A percentile compares a stretch with the other conserved stretches of the same genome.
These are phyloP conservation scores for Chelonus formosanus DNA, from an alignment of 2,888 invertebrate species.

Conservation along the genomic window DNA sequence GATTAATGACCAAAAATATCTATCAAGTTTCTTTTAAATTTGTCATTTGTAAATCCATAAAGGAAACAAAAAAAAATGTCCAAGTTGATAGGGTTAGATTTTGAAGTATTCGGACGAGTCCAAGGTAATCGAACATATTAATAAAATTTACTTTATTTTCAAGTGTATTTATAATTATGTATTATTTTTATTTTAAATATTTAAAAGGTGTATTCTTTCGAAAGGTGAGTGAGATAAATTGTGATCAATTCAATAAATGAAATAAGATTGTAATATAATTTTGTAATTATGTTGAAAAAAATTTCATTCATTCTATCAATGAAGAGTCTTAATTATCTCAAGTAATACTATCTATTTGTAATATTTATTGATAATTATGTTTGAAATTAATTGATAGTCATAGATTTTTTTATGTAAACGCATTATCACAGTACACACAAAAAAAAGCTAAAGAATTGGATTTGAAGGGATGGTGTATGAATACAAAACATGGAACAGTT, in stretches of 20 bases:
- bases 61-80: slow-evolving; percentile 42
- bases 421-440: slow-evolving; percentile 71
- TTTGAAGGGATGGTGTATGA: slow-evolving; percentile 78
- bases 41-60: background rate
- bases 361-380: no score
- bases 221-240: no score
- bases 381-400: no score
- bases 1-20: no score
- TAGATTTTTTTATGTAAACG: no score
- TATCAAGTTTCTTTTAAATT: background rate
- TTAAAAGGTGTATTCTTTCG: no score
- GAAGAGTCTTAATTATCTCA: slow-evolving; percentile 31
- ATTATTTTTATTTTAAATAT: no score
- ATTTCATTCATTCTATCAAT: background rate
- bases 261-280: no score
- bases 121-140: slow-evolving; percentile 51
- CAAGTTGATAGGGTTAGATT: slow-evolving; percentile 56
- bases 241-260: no score
- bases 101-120: slow-evolving; percentile 63
- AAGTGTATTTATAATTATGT: no score
- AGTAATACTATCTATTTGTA: background rate
- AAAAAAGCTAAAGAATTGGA: slow-evolving; percentile 72
- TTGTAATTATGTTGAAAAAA: background rate
- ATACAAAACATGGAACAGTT: slow-evolving; percentile 75
- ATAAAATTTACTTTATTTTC: no score